Evolutionary conservation across 2,888 invertebrate species (phyloP).

Genomic region (Buathra laborator): DNA sequence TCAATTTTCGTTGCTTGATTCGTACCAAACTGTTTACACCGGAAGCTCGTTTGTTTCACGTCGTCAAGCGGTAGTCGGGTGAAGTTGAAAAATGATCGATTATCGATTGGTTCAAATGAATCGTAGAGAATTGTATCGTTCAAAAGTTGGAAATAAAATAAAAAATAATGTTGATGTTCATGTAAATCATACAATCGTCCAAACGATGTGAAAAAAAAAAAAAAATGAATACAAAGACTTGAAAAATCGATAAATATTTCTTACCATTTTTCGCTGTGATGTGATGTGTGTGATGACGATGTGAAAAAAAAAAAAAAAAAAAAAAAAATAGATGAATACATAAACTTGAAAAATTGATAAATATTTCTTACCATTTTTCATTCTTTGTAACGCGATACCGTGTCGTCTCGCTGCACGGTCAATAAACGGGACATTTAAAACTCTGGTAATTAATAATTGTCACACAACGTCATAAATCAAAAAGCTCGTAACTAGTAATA

Average conservation of each 20-base stretch:
- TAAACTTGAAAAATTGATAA: background rate
- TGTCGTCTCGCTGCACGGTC: background rate
- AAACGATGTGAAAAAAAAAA: background rate
- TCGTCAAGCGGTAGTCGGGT: conserved; percentile 48
- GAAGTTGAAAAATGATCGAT: background rate
- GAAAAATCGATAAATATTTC: background rate
- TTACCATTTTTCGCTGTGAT: too few relatives aligned
- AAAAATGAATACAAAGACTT: background rate
- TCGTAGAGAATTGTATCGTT: too few relatives aligned
- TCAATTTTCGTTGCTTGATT: conserved; percentile 51
- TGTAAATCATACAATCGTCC: too few relatives aligned
- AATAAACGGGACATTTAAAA: background rate
- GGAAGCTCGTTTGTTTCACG: conserved; percentile 48
- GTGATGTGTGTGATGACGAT: too few relatives aligned
- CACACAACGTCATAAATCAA: conserved; percentile 31
- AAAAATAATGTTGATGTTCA: too few relatives aligned
- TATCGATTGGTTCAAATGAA: background rate
- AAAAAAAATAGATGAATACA: background rate
- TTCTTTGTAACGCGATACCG: background rate
- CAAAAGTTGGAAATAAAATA: too few relatives aligned
- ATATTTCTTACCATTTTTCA: background rate
- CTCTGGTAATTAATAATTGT: conserved; percentile 18
- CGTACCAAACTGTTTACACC: conserved; percentile 56
- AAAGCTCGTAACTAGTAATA: conserved; percentile 39
- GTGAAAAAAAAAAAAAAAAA: background rate